Evolutionary conservation across 2,113 vertebrate genomes (phyloP), one percentile per base, ranked within the genome.

Genomic region (Brachirus orientalis): DNA sequence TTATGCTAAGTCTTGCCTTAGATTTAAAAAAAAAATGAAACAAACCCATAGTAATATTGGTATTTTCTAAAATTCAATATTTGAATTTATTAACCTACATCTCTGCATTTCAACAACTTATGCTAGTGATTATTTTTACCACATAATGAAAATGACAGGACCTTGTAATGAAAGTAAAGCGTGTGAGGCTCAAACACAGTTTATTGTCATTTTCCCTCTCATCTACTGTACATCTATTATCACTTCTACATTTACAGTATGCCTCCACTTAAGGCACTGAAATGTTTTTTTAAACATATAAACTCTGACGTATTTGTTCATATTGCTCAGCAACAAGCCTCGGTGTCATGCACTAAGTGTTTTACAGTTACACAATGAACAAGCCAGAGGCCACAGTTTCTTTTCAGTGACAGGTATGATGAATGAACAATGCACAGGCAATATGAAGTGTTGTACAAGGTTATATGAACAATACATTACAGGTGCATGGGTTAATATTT

Each of bases 261-360:
- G 54, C 45, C 53, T 40, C 65, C 72, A 72, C 69, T 84, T 80
- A 60, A 63, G 71, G 36, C 19, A 47, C 33, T 63, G 85, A 72
- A 61, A 37, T 54, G 58, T 79, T 10, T 79, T n/a, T 75, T 59
- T 16, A 38, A 75, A 72, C 62, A 77, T 79, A 54, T 63, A 75
- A 82, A 86, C 65, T 56, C 35, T 62, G 78, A 79, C 10, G 19
- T 37, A 64, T 86, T 69, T 77, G 56, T 69, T 71, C 46, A 56
- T 54, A 65, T 66, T 59, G 38, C 54, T 61, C 51, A 48, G 18
- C 47, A 28, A 51, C 54, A 72, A 54, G 52, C 67, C 38, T 68
- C 5, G 7, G 48, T 43, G 11, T 43, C 40, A 13, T 4, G 33
- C 52, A 67, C 18, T 50, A 65, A 41, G 45, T 47, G 53, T 67